phyloP scores from a whole-genome alignment of 2,113 vertebrate genomes.

The Microcebus murinus region DNA sequence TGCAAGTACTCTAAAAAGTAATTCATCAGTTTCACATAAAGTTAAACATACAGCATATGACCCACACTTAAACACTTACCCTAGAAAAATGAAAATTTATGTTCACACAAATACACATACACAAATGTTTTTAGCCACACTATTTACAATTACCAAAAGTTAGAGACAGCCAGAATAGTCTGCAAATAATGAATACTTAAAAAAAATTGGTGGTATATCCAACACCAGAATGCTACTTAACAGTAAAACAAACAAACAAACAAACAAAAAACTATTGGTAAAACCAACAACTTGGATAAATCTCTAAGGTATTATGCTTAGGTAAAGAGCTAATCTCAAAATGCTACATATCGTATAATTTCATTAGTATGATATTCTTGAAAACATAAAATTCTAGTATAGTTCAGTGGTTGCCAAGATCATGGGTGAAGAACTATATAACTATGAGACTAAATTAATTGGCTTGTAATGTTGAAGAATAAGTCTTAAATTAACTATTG shows the following conservation, averaged over 20 bases:
- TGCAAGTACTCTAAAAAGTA: not conserved
- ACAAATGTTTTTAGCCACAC: not conserved
- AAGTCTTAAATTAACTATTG: not conserved
- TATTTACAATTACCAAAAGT: not conserved
- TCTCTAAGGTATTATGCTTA: not conserved
- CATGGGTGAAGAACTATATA: not conserved
- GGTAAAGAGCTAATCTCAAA: not conserved
- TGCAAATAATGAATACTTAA: not conserved
- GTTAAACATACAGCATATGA: not conserved
- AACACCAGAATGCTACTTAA: not conserved
- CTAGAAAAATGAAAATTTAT: not conserved
- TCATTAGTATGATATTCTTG: not conserved
- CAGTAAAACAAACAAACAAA: not conserved
- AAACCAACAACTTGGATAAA: not conserved
- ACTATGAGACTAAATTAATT: not conserved
- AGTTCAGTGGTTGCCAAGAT: not conserved
- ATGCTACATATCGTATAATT: not conserved
- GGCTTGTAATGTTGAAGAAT: not conserved
- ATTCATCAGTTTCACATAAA: not conserved
- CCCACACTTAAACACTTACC: not conserved
- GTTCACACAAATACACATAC: not conserved
- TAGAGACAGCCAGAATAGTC: not conserved
- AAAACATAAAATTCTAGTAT: not conserved
- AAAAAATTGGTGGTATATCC: not conserved
- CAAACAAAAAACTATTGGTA: not conserved